Evolutionary conservation across 2,888 invertebrate genomes (phyloP).

Genomic region (Dasysyrphus albostriatus): DNA sequence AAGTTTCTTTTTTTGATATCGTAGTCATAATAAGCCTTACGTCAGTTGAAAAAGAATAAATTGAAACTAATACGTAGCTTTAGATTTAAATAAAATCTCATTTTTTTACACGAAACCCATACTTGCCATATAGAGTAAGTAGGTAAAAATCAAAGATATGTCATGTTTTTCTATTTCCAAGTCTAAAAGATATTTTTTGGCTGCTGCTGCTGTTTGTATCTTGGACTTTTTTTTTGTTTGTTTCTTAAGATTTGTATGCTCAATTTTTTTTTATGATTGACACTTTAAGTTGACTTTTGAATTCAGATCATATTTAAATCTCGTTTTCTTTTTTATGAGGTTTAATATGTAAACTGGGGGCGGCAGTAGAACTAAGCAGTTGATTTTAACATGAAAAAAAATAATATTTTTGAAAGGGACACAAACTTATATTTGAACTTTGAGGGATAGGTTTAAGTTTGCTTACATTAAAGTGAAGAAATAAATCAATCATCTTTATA

Average conservation of each 20-base stretch:
- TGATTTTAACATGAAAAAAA: background rate
- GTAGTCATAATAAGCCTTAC: too few relatives aligned
- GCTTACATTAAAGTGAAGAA: background rate
- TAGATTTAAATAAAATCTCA: too few relatives aligned
- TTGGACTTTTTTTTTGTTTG: background rate
- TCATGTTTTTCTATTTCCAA: background rate
- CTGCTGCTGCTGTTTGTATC: background rate
- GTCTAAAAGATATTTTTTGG: background rate
- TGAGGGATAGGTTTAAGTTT: background rate
- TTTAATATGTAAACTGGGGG: conserved; percentile 3
- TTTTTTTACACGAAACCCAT: background rate
- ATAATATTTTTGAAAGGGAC: background rate
- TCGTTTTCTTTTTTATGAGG: background rate
- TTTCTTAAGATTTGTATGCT: background rate
- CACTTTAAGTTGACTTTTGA: conserved; percentile 1
- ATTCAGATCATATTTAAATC: background rate
- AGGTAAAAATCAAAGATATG: background rate
- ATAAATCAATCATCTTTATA: background rate
- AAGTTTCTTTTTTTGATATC: too few relatives aligned
- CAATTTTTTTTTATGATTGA: conserved; percentile 11
- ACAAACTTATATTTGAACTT: background rate
- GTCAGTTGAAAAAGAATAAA: too few relatives aligned
- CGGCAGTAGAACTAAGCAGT: background rate
- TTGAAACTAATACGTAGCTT: too few relatives aligned
- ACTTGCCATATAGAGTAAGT: background rate